Conservation (phyloP, 2,888 invertebrate genomes). For the Idaea straminata region DNA sequence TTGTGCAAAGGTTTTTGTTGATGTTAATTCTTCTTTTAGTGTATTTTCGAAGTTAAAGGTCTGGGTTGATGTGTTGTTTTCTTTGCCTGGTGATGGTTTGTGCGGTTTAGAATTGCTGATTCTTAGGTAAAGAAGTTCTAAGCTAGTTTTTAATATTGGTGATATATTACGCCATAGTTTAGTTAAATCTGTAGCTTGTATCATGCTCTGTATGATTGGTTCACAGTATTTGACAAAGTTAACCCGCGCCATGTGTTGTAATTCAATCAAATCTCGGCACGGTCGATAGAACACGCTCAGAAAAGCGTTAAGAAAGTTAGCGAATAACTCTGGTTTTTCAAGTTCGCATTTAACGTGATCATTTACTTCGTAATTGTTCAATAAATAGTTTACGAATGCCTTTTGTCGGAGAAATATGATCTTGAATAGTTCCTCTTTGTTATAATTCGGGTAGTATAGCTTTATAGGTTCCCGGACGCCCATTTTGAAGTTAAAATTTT, state of each 20-base stretch:
- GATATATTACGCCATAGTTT: conserved; percentile 90
- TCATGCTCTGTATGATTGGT: conserved; percentile 85
- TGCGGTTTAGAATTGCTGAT: conserved; percentile 61
- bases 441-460: conserved; percentile 90
- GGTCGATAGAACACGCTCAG: conserved; percentile 91
- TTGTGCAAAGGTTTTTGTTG: conserved; percentile 80
- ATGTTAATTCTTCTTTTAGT: conserved; percentile 66
- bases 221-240: conserved; percentile 89
- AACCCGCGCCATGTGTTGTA: conserved; percentile 88
- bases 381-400: conserved; percentile 52
- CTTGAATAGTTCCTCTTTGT: conserved; percentile 82
- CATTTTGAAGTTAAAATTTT: conserved; percentile 87
- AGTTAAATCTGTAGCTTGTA: conserved; percentile 82
- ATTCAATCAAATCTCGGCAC: conserved; percentile 91
- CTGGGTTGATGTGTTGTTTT: conserved; percentile 41
- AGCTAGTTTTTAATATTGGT: conserved; percentile 85
- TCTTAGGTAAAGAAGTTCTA: conserved; percentile 89
- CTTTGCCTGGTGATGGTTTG: conserved; percentile 56
- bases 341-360: conserved; percentile 52
- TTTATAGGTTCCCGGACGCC: conserved; percentile 86
- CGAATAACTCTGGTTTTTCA: conserved; percentile 82
- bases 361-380: conserved; percentile 48
- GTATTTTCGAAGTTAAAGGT: conserved; percentile 55
- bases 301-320: conserved; percentile 89
- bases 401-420: conserved; percentile 66